phyloP scores from a whole-genome alignment of 2,797 vertebrate genomes.

The Pipistrellus pygmaeus region DNA sequence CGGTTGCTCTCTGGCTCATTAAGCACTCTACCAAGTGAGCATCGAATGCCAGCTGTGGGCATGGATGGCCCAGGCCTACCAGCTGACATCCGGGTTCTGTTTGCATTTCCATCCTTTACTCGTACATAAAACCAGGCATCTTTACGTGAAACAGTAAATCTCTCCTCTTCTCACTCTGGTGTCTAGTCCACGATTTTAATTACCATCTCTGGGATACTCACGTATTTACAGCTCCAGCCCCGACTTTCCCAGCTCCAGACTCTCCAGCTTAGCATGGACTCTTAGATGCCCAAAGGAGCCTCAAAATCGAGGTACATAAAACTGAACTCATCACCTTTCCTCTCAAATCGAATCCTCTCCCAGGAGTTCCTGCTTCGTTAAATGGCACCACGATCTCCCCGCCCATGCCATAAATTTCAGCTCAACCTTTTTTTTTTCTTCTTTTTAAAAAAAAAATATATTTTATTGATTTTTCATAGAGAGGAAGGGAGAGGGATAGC shows the following conservation, averaged over 20 bases:
- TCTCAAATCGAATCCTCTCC: neutral
- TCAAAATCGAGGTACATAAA: neutral
- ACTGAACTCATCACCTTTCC: neutral
- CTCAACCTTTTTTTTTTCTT: too few relatives aligned
- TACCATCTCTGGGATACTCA: neutral
- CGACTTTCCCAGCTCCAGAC: neutral
- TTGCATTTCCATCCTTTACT: neutral
- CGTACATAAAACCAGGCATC: neutral
- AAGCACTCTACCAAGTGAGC: neutral
- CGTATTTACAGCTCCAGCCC: neutral
- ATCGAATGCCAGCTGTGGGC: neutral
- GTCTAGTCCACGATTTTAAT: neutral
- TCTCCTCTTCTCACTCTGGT: neutral
- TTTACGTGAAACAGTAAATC: neutral
- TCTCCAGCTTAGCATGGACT: neutral
- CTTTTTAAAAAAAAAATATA: too few relatives aligned
- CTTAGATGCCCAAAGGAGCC: neutral
- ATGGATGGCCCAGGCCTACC: neutral
- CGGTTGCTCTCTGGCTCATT: neutral
- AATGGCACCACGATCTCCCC: neutral
- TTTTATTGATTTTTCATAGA: too few relatives aligned
- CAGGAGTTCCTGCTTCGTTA: neutral
- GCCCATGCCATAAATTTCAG: neutral
- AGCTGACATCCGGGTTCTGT: neutral
- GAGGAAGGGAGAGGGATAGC: too few relatives aligned